Evolutionary conservation across 2,113 vertebrate genomes (phyloP), one percentile per base, ranked within the genome.

Genomic region (Campylomormyrus tamandua): DNA sequence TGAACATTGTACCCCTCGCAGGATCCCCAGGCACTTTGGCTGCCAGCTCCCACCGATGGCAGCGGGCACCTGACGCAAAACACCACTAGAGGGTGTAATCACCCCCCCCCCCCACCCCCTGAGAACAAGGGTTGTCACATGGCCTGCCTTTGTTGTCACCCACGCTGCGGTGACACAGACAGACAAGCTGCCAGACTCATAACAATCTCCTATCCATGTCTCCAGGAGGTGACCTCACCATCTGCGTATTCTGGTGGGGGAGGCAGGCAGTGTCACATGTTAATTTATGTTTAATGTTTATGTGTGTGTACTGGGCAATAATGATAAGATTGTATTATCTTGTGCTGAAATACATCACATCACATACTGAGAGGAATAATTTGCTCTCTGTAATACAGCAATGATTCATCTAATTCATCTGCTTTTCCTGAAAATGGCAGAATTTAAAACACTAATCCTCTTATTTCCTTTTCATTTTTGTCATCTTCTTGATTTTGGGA

Each of bases 201-300:
- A 35, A 87, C 27, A 53, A 39, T 35, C 85, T 31, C 27, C 27
- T 35, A 56, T 53, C 49, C 9, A 31, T 87, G 85, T 56, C 27
- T 53, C 49, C 50, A 53, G 85, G 42, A 8, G 49, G 85, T 53
- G 85, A 87, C 85, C 85, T 87, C 85, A 87, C 85, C 50, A 31
- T 87, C 85, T 87, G 85, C 15, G 9, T 87, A 53, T 56, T 42
- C 45, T 48, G 45, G 21, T 10, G 83, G 21, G 83, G 39, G 19
- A n/a, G 42, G 3, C 77, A 8, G 42, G 42, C 45, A 48, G 21
- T 45, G 83, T 84, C 83, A 84, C 83, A 84, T 84, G 83, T 42
- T 84, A 46, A 84, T 84, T 46, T 48, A 84, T 46, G 19, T 13
- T 84, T 84, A 84, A 46, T n/a, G 45, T 27, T 84, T 84, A 48